A percentile compares a stretch with the other conserved stretches of the same genome.
Evolutionary conservation across 1,140 invertebrate genomes (phyloP).

Genomic region (Drosophila chauvacae): DNA sequence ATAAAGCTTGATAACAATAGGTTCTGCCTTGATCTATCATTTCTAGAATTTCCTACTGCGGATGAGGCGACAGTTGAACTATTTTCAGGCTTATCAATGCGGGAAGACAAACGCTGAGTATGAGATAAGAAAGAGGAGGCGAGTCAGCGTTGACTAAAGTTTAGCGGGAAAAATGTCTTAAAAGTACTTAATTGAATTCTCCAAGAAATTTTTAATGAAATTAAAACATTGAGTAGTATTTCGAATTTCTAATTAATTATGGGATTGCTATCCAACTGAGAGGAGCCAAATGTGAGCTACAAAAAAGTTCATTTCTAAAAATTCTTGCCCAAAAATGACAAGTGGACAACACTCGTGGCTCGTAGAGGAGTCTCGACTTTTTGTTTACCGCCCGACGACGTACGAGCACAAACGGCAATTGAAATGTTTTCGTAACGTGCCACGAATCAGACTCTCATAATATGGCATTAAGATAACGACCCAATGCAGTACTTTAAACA

Average conservation of each 20-base stretch:
- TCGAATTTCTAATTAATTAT: not conserved
- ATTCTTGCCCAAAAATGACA: constrained; percentile 3
- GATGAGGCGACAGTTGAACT: constrained; percentile 27
- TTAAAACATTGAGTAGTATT: not conserved
- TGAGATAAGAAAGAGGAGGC: not conserved
- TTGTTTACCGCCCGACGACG: constrained; percentile 49
- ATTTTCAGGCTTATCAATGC: constrained; percentile 30
- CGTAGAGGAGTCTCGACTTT: not conserved
- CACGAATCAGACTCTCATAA: constrained; percentile 15
- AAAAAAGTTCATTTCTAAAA: not conserved
- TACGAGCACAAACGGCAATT: constrained; percentile 24
- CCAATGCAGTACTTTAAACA: constrained; percentile 60
- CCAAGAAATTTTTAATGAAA: not conserved
- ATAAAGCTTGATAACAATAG: constrained; percentile 17
- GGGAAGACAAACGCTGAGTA: constrained; percentile 4
- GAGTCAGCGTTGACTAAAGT: constrained; percentile 1
- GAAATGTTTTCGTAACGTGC: constrained; percentile 46
- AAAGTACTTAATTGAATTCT: not conserved
- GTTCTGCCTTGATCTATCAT: constrained; percentile 10
- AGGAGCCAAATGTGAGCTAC: not conserved
- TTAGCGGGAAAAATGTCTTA: not conserved
- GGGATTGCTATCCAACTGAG: not conserved
- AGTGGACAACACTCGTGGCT: constrained; percentile 7
- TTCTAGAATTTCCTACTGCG: constrained; percentile 36
- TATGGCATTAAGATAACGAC: constrained; percentile 51